A percentile compares a stretch with the other conserved stretches of the same genome.
Evolutionary conservation across 2,888 invertebrate species (phyloP).

Genomic region (Margaritifera margaritifera): DNA sequence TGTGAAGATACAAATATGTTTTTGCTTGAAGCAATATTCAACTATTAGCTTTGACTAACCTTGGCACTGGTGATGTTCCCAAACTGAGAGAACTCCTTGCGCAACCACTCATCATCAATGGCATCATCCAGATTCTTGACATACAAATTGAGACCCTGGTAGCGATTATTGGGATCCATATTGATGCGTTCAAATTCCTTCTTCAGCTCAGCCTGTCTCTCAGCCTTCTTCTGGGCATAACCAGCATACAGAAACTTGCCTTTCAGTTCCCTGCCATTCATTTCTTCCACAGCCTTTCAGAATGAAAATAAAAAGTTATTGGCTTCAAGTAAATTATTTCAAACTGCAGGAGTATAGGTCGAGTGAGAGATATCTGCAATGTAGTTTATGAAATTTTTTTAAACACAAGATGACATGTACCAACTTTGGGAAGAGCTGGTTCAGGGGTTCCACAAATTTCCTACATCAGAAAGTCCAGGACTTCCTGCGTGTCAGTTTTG

Average conservation of each 20-base stretch:
- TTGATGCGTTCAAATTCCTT: constrained; percentile 96
- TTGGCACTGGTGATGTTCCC: constrained; percentile 99
- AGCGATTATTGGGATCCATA: constrained; percentile 89
- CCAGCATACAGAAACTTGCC: constrained; percentile 86
- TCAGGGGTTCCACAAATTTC: no score
- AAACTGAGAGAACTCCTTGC: constrained; percentile 95
- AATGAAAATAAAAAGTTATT: no score
- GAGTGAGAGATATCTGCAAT: no score
- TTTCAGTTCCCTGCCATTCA: constrained; percentile 84
- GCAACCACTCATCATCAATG: constrained; percentile 95
- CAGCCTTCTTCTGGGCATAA: constrained; percentile 98
- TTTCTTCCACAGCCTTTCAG: constrained; percentile 84
- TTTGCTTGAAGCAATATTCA: no score
- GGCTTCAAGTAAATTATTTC: no score
- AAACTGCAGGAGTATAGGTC: no score
- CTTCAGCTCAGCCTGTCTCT: constrained; percentile 96
- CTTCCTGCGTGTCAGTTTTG: no score
- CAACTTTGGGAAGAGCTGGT: no score
- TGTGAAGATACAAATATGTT: no score
- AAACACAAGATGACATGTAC: no score
- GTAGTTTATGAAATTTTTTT: no score
- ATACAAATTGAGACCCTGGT: constrained; percentile 94
- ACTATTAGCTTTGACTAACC: constrained; percentile 75
- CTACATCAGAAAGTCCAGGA: no score
- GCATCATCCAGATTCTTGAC: constrained; percentile 99